These are phyloP conservation scores for Arge pagana DNA, from an alignment of 2,888 invertebrate genomes.

Conservation along the genomic window DNA sequence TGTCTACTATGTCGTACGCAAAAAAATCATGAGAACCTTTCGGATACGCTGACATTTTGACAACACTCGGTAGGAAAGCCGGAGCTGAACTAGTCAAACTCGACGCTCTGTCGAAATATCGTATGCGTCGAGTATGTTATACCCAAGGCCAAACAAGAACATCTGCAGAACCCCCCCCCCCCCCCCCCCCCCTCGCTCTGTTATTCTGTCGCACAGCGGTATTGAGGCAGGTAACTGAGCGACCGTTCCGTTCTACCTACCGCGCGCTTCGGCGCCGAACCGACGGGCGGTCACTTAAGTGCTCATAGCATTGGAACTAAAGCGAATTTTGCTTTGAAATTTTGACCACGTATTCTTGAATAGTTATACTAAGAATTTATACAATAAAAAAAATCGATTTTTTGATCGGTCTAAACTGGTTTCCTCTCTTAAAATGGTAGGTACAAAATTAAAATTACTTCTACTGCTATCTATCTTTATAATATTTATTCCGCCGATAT, in stretches of 20 bases:
- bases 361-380: neutral
- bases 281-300: too few relatives aligned
- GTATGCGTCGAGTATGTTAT: conserved; percentile 20
- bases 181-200: conserved; percentile 1
- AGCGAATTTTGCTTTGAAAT: neutral
- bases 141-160: conserved; percentile 16
- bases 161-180: conserved; percentile 6
- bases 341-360: neutral
- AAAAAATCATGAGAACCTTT: conserved; percentile 18
- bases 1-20: conserved; percentile 9
- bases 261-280: too few relatives aligned
- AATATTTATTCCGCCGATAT: too few relatives aligned
- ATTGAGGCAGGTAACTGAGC: neutral
- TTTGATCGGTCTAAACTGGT: neutral
- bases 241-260: too few relatives aligned
- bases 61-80: conserved; percentile 5
- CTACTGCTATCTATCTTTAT: too few relatives aligned
- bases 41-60: conserved; percentile 23
- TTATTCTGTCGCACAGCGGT: conserved; percentile 6
- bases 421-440: too few relatives aligned
- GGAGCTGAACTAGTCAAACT: conserved; percentile 17
- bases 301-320: neutral
- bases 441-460: too few relatives aligned
- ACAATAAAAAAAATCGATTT: neutral
- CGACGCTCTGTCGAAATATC: conserved; percentile 24